These are phyloP conservation scores for Drusus annulatus DNA, from an alignment of 1,140 invertebrate species.

Conservation along the genomic window DNA sequence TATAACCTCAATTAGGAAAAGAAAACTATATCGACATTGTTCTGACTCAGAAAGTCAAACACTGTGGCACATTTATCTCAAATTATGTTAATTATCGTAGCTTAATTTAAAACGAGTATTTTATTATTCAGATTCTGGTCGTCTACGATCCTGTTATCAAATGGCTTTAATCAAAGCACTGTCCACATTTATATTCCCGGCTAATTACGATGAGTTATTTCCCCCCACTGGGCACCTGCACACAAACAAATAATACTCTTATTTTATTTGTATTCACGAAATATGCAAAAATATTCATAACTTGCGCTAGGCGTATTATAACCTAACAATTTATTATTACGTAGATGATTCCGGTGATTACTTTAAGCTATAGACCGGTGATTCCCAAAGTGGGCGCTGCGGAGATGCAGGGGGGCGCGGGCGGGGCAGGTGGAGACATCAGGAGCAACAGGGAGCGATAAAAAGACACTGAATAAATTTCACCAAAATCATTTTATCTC, in stretches of 20 bases:
- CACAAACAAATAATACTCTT: slow-evolving; percentile 12
- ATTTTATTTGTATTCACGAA: slow-evolving; percentile 6
- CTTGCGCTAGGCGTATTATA: neutral
- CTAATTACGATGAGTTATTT: slow-evolving; percentile 22
- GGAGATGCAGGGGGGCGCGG: too few relatives aligned
- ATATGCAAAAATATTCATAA: slow-evolving; percentile 39
- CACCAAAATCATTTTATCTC: too few relatives aligned
- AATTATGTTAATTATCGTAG: neutral
- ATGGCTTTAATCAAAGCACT: neutral
- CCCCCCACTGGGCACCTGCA: neutral
- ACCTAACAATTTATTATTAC: slow-evolving; percentile 25
- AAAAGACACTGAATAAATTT: too few relatives aligned
- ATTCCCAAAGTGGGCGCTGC: too few relatives aligned
- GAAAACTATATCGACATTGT: too few relatives aligned
- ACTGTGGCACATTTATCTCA: neutral
- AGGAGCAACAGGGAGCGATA: too few relatives aligned
- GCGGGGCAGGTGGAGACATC: too few relatives aligned
- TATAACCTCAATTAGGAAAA: too few relatives aligned
- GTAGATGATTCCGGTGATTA: slow-evolving; percentile 30
- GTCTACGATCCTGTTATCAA: too few relatives aligned
- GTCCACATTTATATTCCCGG: neutral
- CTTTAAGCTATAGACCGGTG: neutral
- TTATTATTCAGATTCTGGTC: too few relatives aligned
- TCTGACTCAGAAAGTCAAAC: too few relatives aligned
- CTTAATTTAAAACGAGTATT: too few relatives aligned